Percentiles rank a stretch among this genome's conserved stretches.
These are phyloP conservation scores for Diogma glabrata DNA, from an alignment of 2,888 invertebrate species.

Conservation along the genomic window DNA sequence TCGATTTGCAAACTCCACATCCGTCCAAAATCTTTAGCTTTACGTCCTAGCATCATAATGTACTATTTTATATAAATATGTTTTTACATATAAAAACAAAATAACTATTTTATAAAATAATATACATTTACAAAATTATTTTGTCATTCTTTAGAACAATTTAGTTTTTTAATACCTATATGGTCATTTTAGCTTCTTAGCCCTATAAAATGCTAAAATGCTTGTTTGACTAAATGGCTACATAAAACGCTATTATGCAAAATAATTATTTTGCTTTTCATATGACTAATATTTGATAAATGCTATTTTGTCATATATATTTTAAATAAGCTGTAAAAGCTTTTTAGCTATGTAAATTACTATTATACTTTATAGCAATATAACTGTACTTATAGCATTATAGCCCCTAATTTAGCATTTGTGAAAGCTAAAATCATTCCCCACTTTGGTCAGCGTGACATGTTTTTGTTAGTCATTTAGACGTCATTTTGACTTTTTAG, in stretches of 20 bases:
- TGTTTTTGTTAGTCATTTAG: background rate
- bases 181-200: background rate
- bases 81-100: background rate
- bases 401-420: background rate
- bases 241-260: background rate
- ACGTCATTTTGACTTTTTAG: no score
- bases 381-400: background rate
- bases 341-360: background rate
- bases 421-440: background rate
- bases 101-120: background rate
- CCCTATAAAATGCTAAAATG: background rate
- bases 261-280: background rate
- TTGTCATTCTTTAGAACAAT: background rate
- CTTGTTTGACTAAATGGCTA: no score
- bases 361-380: background rate
- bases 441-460: background rate
- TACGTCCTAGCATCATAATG: no score
- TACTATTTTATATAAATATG: no score
- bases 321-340: background rate
- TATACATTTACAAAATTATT: background rate
- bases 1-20: no score
- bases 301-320: background rate
- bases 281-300: background rate
- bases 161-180: background rate
- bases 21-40: no score